Percentiles rank a stretch among this genome's conserved stretches.
These are phyloP conservation scores for Semotilus atromaculatus DNA, from an alignment of 2,797 vertebrate genomes.

Conservation along the genomic window DNA sequence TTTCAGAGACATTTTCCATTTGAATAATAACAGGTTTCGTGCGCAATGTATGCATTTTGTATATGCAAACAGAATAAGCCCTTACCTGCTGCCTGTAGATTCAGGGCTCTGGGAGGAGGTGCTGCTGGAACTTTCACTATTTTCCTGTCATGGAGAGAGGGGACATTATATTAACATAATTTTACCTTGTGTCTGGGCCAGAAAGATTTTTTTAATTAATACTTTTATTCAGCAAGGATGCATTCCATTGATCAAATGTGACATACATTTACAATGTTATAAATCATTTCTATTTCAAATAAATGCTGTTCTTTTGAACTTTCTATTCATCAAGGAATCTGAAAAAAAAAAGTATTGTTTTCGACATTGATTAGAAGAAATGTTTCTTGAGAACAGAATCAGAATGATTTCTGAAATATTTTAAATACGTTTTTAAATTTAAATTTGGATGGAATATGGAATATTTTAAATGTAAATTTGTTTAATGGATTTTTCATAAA, in stretches of 20 bases:
- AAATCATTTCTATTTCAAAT: not conserved
- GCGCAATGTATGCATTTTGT: not conserved
- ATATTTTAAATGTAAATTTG: no score
- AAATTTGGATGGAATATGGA: no score
- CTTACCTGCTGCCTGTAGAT: conserved; percentile 68
- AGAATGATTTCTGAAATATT: not conserved
- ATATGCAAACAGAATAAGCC: not conserved
- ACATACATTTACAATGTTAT: not conserved
- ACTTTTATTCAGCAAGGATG: not conserved
- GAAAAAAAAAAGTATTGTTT: not conserved
- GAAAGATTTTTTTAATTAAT: not conserved
- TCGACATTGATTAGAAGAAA: not conserved
- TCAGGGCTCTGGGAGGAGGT: conserved; percentile 63
- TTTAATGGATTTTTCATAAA: no score
- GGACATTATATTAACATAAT: not conserved
- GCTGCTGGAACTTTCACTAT: conserved; percentile 57
- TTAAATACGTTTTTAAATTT: no score
- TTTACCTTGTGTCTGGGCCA: not conserved
- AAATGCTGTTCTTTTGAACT: not conserved
- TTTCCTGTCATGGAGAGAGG: conserved; percentile 66
- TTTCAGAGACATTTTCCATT: not conserved
- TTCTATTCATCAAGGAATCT: not conserved
- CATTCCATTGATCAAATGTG: not conserved
- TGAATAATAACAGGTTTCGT: not conserved
- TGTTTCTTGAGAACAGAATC: not conserved